Base-by-base conservation (phyloP, 2,113 vertebrate species). In the Geococcyx californianus region DNA sequence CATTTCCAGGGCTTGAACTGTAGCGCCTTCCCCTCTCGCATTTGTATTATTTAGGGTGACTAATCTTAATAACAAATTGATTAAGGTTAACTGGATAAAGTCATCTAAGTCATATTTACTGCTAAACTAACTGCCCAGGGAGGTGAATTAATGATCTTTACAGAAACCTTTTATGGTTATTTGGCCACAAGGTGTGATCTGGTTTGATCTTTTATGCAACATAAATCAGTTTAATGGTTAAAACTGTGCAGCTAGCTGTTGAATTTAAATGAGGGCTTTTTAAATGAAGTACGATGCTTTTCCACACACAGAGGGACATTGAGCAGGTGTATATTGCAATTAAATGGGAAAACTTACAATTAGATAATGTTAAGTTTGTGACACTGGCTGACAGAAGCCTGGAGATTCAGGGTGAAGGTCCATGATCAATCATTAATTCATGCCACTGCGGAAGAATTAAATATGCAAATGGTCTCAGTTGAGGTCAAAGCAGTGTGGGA, bases 141-240 rank as follows among this genome's bases (percentile, higher is more conserved):
- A 97, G 93, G 94, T 95, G 95, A 97, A 97, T 97, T 97, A 97
- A 97, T 97, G 97, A 97, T 97, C 97, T 97, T 97, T 98, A 95
- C 94, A 96, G 97, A 95, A 97, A 97, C 94, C 95, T 96, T 97
- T 97, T 97, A 96, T 97, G 96, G 96, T 95, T 97, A 96, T 97
- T 96, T 97, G 97, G 94, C 97, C 97, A 96, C 97, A 96, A 97
- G 97, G 97, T 97, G 96, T 1, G 97, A 97, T 98, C 97, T 87
- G 90, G 94, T 97, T 96, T 97, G 95, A 95, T 97, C 97, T 97
- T 97, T 96, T 93, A 96, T 93, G 97, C 95, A 95, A 96, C 97
- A 97, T 98, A 97, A 97, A 97, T 97, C 97, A 97, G 96, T 96
- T 97, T 97, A 97, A 97, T 91, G 94, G 95, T 95, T 97, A 97